These are phyloP conservation scores for Entelurus aequoreus DNA, from an alignment of 2,113 vertebrate genomes.

Conservation along the genomic window DNA sequence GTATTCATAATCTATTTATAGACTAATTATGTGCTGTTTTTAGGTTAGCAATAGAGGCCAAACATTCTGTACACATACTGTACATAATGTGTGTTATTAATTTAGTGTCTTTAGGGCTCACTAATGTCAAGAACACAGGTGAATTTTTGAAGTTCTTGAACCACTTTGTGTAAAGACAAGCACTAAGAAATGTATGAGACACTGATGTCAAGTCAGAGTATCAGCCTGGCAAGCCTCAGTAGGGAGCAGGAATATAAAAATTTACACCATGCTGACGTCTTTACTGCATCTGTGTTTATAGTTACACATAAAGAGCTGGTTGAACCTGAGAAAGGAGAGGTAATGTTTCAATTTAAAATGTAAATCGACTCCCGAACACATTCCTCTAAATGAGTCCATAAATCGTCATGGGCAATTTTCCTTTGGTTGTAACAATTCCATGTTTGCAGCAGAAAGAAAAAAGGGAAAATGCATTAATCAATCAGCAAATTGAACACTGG, in stretches of 20 bases:
- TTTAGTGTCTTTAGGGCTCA: neutral
- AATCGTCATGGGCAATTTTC: conserved; percentile 36
- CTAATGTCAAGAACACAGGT: neutral
- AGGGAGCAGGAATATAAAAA: neutral
- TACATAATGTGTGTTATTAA: neutral
- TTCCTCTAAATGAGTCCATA: conserved; percentile 43
- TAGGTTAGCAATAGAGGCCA: neutral
- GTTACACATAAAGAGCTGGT: conserved; percentile 42
- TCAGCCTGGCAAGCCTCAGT: conserved; percentile 7
- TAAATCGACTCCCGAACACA: conserved; percentile 42
- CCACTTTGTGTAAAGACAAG: conserved; percentile 23
- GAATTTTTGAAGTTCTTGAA: neutral
- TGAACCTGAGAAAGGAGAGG: conserved; percentile 26
- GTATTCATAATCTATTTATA: conserved; percentile 2
- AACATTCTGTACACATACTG: neutral
- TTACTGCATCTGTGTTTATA: conserved; percentile 42
- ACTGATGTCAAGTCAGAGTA: conserved; percentile 12
- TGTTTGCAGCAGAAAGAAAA: neutral
- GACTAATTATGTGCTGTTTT: neutral
- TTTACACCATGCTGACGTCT: conserved; percentile 23
- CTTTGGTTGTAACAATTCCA: neutral
- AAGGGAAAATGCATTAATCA: conserved; percentile 42
- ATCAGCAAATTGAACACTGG: conserved; percentile 33
- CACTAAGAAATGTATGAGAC: conserved; percentile 17
- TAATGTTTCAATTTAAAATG: conserved; percentile 56